A percentile compares a stretch with the other conserved stretches of the same genome.
Conservation (phyloP, 2,113 vertebrate species). For the Pristiophorus japonicus region DNA sequence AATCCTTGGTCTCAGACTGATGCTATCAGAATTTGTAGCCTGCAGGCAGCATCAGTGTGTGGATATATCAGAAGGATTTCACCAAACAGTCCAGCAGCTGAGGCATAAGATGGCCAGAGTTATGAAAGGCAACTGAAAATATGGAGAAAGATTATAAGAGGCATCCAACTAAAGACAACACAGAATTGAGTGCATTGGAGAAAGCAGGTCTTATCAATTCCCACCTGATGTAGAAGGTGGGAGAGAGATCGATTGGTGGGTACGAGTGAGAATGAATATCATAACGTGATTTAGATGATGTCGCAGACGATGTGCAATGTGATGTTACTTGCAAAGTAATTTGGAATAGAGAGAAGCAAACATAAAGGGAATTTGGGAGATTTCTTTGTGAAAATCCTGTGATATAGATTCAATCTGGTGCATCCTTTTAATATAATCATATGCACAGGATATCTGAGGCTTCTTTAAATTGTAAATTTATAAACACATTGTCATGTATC, state of each 20-base stretch:
- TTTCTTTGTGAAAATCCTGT: not conserved
- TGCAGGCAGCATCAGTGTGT: no score
- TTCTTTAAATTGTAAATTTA: not conserved
- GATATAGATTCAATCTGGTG: not conserved
- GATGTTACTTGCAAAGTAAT: not conserved
- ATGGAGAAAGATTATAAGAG: no score
- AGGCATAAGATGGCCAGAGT: no score
- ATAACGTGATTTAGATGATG: not conserved
- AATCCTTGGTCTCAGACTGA: not conserved
- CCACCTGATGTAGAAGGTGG: not conserved
- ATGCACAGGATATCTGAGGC: not conserved
- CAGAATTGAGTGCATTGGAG: no score
- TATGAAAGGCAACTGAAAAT: no score
- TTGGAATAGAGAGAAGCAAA: not conserved
- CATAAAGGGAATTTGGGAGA: not conserved
- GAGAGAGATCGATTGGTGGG: not conserved
- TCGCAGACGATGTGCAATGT: not conserved
- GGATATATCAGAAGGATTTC: no score
- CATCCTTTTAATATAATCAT: not conserved
- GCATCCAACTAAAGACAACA: no score
- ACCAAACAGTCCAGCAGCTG: no score
- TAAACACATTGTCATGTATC: no score
- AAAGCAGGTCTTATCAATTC: no score
- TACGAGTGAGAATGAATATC: not conserved
- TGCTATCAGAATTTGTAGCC: no score